These are phyloP conservation scores for Brenthis daphne DNA, from an alignment of 2,888 invertebrate species.

Conservation along the genomic window DNA sequence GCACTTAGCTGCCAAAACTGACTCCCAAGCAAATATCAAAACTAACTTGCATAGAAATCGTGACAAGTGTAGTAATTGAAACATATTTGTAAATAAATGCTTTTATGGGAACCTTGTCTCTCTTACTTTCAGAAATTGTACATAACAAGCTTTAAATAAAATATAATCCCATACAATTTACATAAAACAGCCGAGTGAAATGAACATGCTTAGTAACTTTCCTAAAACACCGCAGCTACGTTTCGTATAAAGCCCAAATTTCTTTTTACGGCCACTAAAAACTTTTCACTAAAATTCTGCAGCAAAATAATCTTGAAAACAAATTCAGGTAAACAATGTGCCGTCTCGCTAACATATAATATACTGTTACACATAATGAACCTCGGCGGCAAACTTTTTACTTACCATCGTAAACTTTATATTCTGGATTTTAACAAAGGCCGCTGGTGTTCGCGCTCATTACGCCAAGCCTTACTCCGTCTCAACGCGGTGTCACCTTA, in stretches of 20 bases:
- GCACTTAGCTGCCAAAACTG: background rate
- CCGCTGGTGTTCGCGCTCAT: conserved; percentile 14
- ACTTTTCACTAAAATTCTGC: conserved; percentile 26
- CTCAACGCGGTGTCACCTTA: conserved; percentile 1
- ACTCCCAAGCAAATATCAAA: conserved; percentile 8
- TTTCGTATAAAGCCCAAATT: conserved; percentile 8
- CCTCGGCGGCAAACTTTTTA: conserved; percentile 31
- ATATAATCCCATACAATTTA: background rate
- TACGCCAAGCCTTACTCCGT: conserved; percentile 9
- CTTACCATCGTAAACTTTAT: conserved; percentile 33
- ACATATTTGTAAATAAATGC: background rate
- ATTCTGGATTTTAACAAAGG: conserved; percentile 27
- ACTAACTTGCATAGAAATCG: conserved; percentile 1
- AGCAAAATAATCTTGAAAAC: conserved; percentile 21
- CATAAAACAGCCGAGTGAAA: conserved; percentile 1
- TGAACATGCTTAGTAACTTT: conserved; percentile 2
- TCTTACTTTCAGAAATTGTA: background rate
- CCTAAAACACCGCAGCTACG: conserved; percentile 4
- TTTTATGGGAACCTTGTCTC: background rate
- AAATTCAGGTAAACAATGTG: conserved; percentile 32
- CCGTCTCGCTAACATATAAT: conserved; percentile 25
- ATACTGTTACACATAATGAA: conserved; percentile 31
- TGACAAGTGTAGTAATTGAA: conserved; percentile 2
- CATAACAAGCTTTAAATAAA: background rate
- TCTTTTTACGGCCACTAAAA: conserved; percentile 28